These are phyloP conservation scores for Amblyteles armatorius DNA, from an alignment of 2,888 invertebrate genomes.

Conservation along the genomic window DNA sequence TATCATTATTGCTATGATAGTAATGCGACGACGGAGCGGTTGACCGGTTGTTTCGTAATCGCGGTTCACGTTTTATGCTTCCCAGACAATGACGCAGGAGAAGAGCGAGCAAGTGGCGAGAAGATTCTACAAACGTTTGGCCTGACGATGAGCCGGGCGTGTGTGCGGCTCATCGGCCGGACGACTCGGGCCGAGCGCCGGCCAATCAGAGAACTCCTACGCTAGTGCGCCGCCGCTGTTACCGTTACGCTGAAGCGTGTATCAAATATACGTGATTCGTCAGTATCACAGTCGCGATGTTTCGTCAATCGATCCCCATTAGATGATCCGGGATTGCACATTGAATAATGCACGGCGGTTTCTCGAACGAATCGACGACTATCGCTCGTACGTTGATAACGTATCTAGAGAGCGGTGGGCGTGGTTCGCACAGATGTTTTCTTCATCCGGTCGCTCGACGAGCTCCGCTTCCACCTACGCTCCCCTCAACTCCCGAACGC, in stretches of 20 bases:
- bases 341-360: background rate
- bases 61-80: slow-evolving; percentile 71
- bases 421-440: background rate
- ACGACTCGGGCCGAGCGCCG: background rate
- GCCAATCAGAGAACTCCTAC: background rate
- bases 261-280: background rate
- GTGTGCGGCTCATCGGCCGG: background rate
- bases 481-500: background rate
- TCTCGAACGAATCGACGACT: background rate
- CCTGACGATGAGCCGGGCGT: background rate
- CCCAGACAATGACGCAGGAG: slow-evolving; percentile 87
- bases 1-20: too few relatives aligned
- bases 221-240: background rate
- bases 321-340: background rate
- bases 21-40: slow-evolving; percentile 14
- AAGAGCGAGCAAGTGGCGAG: slow-evolving; percentile 85
- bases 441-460: background rate
- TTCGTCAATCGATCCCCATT: background rate
- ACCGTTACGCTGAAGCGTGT: background rate
- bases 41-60: slow-evolving; percentile 19
- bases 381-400: background rate
- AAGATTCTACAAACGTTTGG: slow-evolving; percentile 86
- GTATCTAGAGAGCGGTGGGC: background rate
- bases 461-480: background rate
- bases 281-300: background rate